Percentiles rank a stretch among this genome's conserved stretches.
Conservation (phyloP, 1,140 invertebrate species). For the Drosophila arizonae region DNA sequence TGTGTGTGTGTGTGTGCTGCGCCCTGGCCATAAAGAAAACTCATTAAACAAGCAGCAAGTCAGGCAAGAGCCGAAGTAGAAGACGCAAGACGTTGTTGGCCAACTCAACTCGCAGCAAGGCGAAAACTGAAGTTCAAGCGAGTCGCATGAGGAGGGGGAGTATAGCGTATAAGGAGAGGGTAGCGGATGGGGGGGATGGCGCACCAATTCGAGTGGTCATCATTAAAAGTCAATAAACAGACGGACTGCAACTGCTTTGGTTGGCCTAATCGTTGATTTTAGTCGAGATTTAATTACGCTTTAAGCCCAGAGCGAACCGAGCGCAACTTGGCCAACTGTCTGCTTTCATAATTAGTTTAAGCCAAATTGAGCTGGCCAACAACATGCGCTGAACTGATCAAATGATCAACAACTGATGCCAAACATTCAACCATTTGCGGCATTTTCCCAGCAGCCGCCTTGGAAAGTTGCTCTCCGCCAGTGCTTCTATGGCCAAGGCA, state of each 20-base stretch:
- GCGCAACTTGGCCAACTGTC: constrained; percentile 32
- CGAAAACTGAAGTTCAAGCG: constrained; percentile 4
- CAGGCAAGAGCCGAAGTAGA: constrained; percentile 49
- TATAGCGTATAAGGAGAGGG: too few relatives aligned
- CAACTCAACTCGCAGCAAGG: constrained; percentile 34
- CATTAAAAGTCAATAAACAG: constrained; percentile 77
- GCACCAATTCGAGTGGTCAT: constrained; percentile 67
- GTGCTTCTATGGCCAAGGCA: constrained; percentile 46
- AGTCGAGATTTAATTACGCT: constrained; percentile 41
- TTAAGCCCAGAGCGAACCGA: neutral
- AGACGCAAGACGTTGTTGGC: constrained; percentile 41
- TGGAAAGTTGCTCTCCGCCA: constrained; percentile 45
- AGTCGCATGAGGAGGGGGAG: neutral
- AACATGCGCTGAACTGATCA: constrained; percentile 4
- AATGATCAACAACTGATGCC: constrained; percentile 25
- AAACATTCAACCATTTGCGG: constrained; percentile 59
- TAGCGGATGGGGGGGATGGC: neutral
- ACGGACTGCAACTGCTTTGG: constrained; percentile 35
- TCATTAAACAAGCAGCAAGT: constrained; percentile 71
- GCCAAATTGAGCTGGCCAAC: constrained; percentile 45
- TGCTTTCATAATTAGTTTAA: constrained; percentile 74
- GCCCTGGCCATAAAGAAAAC: constrained; percentile 76
- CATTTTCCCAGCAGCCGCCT: constrained; percentile 54
- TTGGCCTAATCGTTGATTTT: constrained; percentile 42
- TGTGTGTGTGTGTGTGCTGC: constrained; percentile 46